phyloP scores from a whole-genome alignment of 2,113 vertebrate species.

The Psettodes erumei region DNA sequence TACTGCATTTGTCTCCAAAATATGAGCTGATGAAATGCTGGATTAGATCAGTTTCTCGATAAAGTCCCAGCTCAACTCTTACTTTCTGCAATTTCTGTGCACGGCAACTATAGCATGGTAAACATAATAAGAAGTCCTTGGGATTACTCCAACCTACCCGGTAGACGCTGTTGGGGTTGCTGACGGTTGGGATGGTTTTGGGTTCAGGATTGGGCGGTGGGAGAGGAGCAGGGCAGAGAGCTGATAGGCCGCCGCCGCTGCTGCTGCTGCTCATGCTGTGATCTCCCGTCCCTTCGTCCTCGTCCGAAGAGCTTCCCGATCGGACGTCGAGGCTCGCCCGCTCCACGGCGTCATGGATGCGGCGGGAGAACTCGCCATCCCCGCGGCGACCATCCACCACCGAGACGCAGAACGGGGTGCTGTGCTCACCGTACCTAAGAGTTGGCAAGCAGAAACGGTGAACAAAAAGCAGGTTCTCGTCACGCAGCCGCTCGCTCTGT shows the following conservation, averaged over 20 bases:
- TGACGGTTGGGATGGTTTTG: conserved; percentile 89
- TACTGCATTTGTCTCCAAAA: too few species aligned
- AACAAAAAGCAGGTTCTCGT: background rate
- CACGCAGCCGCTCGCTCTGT: too few species aligned
- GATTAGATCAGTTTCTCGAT: too few species aligned
- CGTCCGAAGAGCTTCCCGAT: conserved; percentile 86
- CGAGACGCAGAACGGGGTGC: conserved; percentile 87
- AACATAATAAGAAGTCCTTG: too few species aligned
- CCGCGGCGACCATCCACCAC: conserved; percentile 75
- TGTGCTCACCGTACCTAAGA: conserved; percentile 96
- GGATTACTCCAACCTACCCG: conserved; percentile 87
- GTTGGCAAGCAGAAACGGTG: background rate
- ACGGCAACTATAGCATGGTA: too few species aligned
- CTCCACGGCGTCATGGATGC: conserved; percentile 87
- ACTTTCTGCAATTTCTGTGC: too few species aligned
- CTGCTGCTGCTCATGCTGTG: conserved; percentile 41
- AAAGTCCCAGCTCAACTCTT: too few species aligned
- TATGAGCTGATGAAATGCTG: too few species aligned
- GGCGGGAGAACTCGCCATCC: conserved; percentile 84
- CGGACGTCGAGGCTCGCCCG: conserved; percentile 83
- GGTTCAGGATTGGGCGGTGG: conserved; percentile 44
- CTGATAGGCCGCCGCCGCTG: conserved; percentile 29
- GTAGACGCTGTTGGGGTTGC: conserved; percentile 96
- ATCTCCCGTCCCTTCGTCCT: conserved; percentile 77
- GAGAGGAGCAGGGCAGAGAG: background rate